phyloP scores from a whole-genome alignment of 23 tunicate species.

The Halocynthia aurantium region DNA sequence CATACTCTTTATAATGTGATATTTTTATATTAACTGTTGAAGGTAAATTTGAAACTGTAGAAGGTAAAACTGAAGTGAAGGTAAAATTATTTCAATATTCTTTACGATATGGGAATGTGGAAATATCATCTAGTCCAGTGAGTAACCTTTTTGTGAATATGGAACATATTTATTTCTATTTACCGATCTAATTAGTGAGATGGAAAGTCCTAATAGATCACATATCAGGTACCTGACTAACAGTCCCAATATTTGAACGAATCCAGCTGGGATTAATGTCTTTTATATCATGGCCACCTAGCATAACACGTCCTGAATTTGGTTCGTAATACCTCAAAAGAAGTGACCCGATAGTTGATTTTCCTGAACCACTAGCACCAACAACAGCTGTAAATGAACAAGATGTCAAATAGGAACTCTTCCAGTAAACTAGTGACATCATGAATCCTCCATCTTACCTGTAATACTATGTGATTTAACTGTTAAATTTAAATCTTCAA shows the following conservation, averaged over 20 bases:
- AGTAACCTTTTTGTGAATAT: too few relatives aligned
- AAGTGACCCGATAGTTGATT: conserved; percentile 50
- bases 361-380: conserved; percentile 73
- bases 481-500: conserved; percentile 31
- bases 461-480: conserved; percentile 44
- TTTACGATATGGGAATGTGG: too few relatives aligned
- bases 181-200: too few relatives aligned
- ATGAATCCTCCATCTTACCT: conserved; percentile 7
- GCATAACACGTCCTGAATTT: conserved; percentile 27
- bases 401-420: too few relatives aligned
- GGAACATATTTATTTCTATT: too few relatives aligned
- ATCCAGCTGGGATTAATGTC: conserved; percentile 49
- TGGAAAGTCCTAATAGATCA: background rate
- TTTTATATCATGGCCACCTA: conserved; percentile 31
- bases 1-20: too few relatives aligned
- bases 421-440: background rate
- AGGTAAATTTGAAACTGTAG: too few relatives aligned
- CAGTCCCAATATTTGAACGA: conserved; percentile 53
- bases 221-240: conserved; percentile 29
- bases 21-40: too few relatives aligned
- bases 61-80: too few relatives aligned
- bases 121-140: too few relatives aligned
- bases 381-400: conserved; percentile 37
- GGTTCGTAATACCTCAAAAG: conserved; percentile 61
- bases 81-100: too few relatives aligned